Base-by-base conservation (phyloP, 2,797 vertebrate species). In the Lutjanus argentimaculatus region DNA sequence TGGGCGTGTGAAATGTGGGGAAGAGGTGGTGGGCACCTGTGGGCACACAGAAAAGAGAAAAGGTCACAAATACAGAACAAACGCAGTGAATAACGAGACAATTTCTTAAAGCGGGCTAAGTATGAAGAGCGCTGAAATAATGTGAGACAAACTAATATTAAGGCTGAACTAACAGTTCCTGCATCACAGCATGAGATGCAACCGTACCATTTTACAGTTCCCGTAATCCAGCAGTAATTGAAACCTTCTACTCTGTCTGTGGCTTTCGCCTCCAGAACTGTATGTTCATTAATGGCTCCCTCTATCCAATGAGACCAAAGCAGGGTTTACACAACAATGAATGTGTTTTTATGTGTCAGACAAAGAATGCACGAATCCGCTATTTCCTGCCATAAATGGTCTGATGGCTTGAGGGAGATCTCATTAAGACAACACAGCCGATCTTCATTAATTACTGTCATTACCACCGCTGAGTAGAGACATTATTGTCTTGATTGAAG, bases 1-100 rank as follows among this genome's bases (percentile, higher is more conserved):
- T 97, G 62, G 98, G 98, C 5, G 97, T 95, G 82, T 99, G 98
- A 92, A 99, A 98, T 2, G 97, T 95, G 0, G 98, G 97, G 94
- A 99, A 97, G 88, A 99, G 95, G 85, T 97, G 97, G 84, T 97
- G 97, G 13, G 96, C 94, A 91, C 97, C 98, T 99, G 97, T 83
- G 79, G 92, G 88, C 13, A 65, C 49, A 83, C 58, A 81, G 64
- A 53, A 75, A 42, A 80, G 17, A 82, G 22, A 65, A 52, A 52
- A 15, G 14, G 30, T 77, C 68, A 68, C 2, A 51, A 58, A 56
- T n/a, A 8, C 14, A 7, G 21, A 19, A 49, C 13, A 56, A 42
- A 45, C 8, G 14, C 1, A 40, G 1, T 8, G 1, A 25, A 51
- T 15, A 13, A 49, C 12, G 1, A 69, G 69, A 90, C 92, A 92